Base-by-base conservation (phyloP, 2,113 vertebrate species). In the Osmerus mordax region DNA sequence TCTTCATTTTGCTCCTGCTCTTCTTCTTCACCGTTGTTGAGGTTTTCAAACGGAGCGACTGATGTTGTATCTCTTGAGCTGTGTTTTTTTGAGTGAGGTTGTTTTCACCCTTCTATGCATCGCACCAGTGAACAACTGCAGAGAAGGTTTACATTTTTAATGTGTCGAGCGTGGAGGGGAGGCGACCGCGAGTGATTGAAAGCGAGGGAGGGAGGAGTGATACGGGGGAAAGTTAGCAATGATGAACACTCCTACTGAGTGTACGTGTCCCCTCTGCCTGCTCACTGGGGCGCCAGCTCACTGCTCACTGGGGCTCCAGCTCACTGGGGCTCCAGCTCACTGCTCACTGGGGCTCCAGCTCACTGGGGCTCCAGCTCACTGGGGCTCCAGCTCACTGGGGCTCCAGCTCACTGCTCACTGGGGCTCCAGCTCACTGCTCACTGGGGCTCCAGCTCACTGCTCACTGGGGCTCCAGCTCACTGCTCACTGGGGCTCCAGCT, bases 111-210 rank as follows among this genome's bases (percentile, higher is more conserved):
- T 73, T 14, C 23, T 14, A 23, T 65, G 53, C 81, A 32, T 3
- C 41, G 58, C 69, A 15, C 41, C 70, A 65, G 47, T 65, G 76
- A 76, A 68, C 67, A 70, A 12, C 76, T 81, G 82, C 84, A 86
- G 83, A 87, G 80, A 79, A 64, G 3, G 72, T 77, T 81, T 87
- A 86, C 79, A 82, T 87, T 81, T 83, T 84, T 87, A 78, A 86
- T 85, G 83, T 84, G 65, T 23, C 51, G 18, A 67, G 76, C 84
- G 77, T 59, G 60, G 59, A 85, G 78, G 78, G 75, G 82, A 75
- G 19, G 18, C 19, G 18, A 71, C 14, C 13, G 55, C 0, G 13
- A 28, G 66, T 23, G 41, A 21, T n/a, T 13, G 36, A 52, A 41
- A 66, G 65, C 19, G 64, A 3, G 69, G 19, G 55, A 70, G 68